Percentiles rank a stretch among this genome's conserved stretches.
Conservation (phyloP, 1,140 invertebrate species). For the Drosophila quadrilineata region DNA sequence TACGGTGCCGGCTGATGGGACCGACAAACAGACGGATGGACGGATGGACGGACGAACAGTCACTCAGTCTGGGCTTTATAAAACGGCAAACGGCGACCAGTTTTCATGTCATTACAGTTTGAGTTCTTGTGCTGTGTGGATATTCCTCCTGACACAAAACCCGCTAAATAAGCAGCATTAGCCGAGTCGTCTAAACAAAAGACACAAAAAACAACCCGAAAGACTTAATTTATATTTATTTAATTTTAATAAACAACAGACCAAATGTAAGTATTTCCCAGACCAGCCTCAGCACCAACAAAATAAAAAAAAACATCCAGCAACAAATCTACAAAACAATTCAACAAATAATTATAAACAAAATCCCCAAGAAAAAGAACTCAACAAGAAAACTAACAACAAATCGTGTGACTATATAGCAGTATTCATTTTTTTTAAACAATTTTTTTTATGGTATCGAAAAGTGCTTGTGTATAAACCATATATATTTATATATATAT, state of each 20-base stretch:
- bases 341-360: no score
- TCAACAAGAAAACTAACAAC: conserved; percentile 9
- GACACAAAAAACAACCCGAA: conserved; percentile 73
- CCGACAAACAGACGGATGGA: no score
- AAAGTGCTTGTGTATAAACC: conserved; percentile 38
- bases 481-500: background rate
- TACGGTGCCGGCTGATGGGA: conserved; percentile 40
- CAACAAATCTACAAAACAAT: conserved; percentile 5
- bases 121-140: conserved; percentile 81
- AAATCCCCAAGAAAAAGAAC: no score
- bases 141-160: conserved; percentile 70
- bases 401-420: conserved; percentile 23
- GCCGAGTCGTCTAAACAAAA: conserved; percentile 65
- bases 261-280: conserved; percentile 73
- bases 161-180: conserved; percentile 59
- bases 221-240: conserved; percentile 81
- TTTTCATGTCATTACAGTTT: conserved; percentile 81
- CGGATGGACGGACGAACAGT: conserved; percentile 35
- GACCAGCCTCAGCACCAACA: conserved; percentile 4
- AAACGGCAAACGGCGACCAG: conserved; percentile 71
- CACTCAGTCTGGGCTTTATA: conserved; percentile 76
- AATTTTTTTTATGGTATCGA: conserved; percentile 38
- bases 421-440: conserved; percentile 20
- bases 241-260: conserved; percentile 80
- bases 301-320: conserved; percentile 6